These are phyloP conservation scores for Chauna torquata DNA, from an alignment of 2,113 vertebrate species.

Conservation along the genomic window DNA sequence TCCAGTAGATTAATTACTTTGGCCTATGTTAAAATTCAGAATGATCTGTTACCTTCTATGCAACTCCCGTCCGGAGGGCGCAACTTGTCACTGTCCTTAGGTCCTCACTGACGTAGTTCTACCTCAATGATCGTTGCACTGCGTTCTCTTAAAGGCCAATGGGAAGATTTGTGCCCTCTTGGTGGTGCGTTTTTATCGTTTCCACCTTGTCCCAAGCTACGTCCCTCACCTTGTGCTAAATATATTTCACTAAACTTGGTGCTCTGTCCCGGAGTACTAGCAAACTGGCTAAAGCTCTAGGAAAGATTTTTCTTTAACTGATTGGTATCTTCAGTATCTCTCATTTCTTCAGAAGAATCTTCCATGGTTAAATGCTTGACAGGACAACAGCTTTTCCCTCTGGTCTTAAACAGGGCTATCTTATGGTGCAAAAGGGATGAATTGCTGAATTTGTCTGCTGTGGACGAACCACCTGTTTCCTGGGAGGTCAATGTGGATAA, in stretches of 20 bases:
- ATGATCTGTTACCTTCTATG: not conserved
- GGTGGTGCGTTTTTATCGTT: not conserved
- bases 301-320: not conserved
- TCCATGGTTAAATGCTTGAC: not conserved
- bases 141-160: not conserved
- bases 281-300: not conserved
- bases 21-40: not conserved
- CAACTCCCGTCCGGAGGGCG: not conserved
- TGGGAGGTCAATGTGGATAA: not conserved
- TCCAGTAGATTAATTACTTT: not conserved
- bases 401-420: not conserved
- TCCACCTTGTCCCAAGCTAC: not conserved
- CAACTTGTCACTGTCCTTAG: not conserved
- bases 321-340: not conserved
- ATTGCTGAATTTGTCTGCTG: not conserved
- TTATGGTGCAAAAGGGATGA: not conserved
- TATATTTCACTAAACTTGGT: not conserved
- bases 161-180: not conserved
- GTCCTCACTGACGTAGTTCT: not conserved
- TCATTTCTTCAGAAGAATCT: not conserved
- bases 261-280: not conserved
- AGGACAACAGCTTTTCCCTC: conserved; percentile 43
- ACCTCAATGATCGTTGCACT: not conserved
- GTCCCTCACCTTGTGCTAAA: not conserved
- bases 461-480: not conserved